These are phyloP conservation scores for Subanguina moxae DNA, from an alignment of 1,140 invertebrate species.

Conservation along the genomic window DNA sequence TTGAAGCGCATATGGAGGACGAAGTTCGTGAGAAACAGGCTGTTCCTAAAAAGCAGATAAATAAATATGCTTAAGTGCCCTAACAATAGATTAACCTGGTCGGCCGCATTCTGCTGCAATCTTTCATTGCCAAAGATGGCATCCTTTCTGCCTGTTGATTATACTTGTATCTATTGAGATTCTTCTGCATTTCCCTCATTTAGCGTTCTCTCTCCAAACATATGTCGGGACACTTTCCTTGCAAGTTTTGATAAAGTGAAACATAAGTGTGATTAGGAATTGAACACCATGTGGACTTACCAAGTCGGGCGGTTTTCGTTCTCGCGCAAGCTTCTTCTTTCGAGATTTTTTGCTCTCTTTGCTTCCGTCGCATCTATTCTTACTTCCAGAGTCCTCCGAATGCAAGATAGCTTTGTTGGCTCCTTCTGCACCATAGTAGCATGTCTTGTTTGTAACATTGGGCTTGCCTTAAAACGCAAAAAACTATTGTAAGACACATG, in stretches of 20 bases:
- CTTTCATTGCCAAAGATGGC: slow-evolving; percentile 68
- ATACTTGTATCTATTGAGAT: slow-evolving; percentile 69
- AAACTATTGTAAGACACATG: too few species aligned
- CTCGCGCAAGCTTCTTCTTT: too few species aligned
- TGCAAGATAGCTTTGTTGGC: too few species aligned
- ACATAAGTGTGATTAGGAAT: too few species aligned
- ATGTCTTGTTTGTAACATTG: too few species aligned
- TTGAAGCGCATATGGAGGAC: slow-evolving; percentile 74
- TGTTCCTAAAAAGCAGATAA: slow-evolving; percentile 65
- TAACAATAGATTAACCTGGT: slow-evolving; percentile 54
- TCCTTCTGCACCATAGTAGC: too few species aligned
- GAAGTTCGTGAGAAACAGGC: slow-evolving; percentile 67
- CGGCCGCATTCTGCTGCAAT: slow-evolving; percentile 77
- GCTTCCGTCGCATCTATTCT: too few species aligned
- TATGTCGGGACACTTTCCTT: slow-evolving; percentile 78
- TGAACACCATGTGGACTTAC: too few species aligned
- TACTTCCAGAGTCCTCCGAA: too few species aligned
- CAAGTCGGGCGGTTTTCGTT: too few species aligned
- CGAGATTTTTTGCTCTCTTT: too few species aligned
- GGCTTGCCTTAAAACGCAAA: too few species aligned
- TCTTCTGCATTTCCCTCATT: slow-evolving; percentile 76
- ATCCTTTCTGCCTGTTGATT: slow-evolving; percentile 34
- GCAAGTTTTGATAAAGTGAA: background rate
- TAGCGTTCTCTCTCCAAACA: slow-evolving; percentile 93
- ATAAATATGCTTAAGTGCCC: background rate